These are phyloP conservation scores for Hemicentrotus pulcherrimus DNA, from an alignment of 35 echinoderm and acorn worm species.

Conservation along the genomic window DNA sequence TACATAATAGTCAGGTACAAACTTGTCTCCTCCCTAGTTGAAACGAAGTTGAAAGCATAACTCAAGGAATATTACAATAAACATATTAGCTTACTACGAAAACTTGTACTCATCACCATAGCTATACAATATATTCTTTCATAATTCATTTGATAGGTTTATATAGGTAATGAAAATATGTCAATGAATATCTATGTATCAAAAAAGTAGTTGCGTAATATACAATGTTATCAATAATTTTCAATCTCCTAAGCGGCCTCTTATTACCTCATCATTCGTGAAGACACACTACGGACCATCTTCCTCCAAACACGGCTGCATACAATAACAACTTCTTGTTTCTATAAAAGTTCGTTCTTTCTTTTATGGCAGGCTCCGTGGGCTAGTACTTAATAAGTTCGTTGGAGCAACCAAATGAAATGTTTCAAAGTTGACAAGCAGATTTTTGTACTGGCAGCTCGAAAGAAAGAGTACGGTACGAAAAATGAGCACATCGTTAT, in stretches of 20 bases:
- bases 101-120: conserved; percentile 14
- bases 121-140: conserved; percentile 26
- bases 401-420: not conserved
- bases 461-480: not conserved
- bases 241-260: not conserved
- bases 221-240: not conserved
- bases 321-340: not conserved
- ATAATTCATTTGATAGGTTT: conserved; percentile 19
- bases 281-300: not conserved
- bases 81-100: not conserved
- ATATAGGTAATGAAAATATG: conserved; percentile 47
- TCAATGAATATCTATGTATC: conserved; percentile 28
- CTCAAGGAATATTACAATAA: not conserved
- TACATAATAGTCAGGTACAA: too few relatives aligned
- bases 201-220: conserved; percentile 33
- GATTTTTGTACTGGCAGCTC: not conserved
- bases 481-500: not conserved
- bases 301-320: not conserved
- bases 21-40: too few relatives aligned
- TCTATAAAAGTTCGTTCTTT: not conserved
- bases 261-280: not conserved
- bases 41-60: not conserved
- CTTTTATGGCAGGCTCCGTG: not conserved
- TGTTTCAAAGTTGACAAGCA: not conserved
- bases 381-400: not conserved